Evolutionary conservation across 1,140 invertebrate species (phyloP).

Genomic region (Stratiolaelaps scimitus): DNA sequence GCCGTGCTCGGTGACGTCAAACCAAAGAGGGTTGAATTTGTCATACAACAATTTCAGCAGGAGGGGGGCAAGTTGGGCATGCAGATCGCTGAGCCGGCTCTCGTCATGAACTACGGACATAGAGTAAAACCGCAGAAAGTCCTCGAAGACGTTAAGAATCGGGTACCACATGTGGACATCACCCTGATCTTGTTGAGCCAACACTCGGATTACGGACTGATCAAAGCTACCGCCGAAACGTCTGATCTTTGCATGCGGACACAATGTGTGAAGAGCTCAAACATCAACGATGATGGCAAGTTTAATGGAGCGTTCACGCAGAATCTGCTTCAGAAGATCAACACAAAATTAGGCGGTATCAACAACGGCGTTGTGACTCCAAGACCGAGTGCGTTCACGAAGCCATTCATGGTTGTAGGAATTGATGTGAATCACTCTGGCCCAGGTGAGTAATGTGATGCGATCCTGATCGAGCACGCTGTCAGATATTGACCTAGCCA

Average conservation of each 20-base stretch:
- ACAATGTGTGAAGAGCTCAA: slow-evolving; percentile 56
- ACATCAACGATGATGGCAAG: slow-evolving; percentile 33
- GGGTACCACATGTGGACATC: not conserved
- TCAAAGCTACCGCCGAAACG: slow-evolving; percentile 64
- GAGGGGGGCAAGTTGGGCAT: slow-evolving; percentile 12
- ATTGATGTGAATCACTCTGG: slow-evolving; percentile 5
- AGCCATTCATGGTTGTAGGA: slow-evolving; percentile 7
- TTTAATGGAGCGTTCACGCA: not conserved
- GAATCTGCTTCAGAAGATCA: slow-evolving; percentile 19
- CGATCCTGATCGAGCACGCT: no score
- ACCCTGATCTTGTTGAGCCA: slow-evolving; percentile 29
- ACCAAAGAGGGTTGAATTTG: not conserved
- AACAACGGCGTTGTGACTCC: not conserved
- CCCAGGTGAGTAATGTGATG: slow-evolving; percentile 7
- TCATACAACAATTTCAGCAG: not conserved
- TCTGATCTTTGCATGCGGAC: slow-evolving; percentile 56
- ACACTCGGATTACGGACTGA: slow-evolving; percentile 43
- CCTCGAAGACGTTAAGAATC: slow-evolving; percentile 6
- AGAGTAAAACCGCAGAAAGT: not conserved
- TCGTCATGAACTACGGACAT: not conserved
- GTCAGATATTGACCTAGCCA: no score
- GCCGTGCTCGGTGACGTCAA: not conserved
- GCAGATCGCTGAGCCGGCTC: not conserved
- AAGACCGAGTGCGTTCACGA: not conserved
- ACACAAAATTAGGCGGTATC: not conserved